Base-by-base conservation (phyloP, 2,113 vertebrate species). In the Forbesichthys papilliferus region DNA sequence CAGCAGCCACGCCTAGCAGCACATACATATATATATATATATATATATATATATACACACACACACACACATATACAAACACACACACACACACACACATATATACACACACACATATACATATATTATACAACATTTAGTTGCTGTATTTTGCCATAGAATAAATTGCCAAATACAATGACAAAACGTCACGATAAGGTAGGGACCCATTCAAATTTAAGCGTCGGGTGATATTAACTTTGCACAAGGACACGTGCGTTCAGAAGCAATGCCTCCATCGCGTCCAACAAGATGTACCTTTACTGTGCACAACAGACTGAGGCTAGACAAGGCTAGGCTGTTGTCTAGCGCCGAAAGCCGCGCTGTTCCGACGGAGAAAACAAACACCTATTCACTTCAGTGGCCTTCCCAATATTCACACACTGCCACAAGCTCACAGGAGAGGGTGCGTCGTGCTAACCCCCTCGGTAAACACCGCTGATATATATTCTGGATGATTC, bases 401-500 rank as follows among this genome's bases (percentile, higher is more conserved):
- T 63, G 65, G 14, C 57, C 54, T 20, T 71, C 61, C 10, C 57
- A 69, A 66, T 52, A 16, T 34, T 66, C 33, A 46, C 36, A 67
- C 61, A n/a, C 54, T 7, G 20, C 52, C 20, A 8, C 3, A 12
- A 60, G 27, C 11, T 46, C 70, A 62, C 71, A 13, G 62, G 61
- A 53, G 55, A 68, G 73, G 64, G 80, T 72, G 67, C 61, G 3
- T 61, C 42, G 52, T 74, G 36, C 72, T 52, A 3, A 34, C 76
- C 69, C 53, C 74, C 83, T 83, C 74, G 74, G 63, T 72, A 83
- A 61, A 10, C 55, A 58, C 18, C 0, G 11, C 56, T 48, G 8
- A 84, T 73, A 84, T 73, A 74, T 42, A 58, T 42, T 80, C 73
- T 57, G 46, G 8, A 48, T 66, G 71, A 84, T 81, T 81, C 74